Evolutionary conservation across 1,140 invertebrate species (phyloP).

Genomic region (Samia ricini): DNA sequence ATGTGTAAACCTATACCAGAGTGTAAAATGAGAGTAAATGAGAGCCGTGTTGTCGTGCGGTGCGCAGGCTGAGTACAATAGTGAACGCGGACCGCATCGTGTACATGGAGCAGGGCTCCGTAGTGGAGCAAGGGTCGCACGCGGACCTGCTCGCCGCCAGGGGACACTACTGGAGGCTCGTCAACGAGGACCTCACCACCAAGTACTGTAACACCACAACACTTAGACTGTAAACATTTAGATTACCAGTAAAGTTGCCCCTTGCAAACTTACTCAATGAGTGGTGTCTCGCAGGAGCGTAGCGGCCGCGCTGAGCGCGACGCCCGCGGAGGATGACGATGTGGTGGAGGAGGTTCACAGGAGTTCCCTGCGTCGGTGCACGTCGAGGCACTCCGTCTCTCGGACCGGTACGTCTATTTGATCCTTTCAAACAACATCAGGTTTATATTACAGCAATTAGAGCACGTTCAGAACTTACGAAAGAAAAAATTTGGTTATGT

Average conservation of each 20-base stretch:
- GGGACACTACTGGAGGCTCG: conserved; percentile 86
- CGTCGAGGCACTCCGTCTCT: not conserved
- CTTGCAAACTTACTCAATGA: not conserved
- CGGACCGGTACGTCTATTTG: not conserved
- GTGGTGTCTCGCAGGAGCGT: conserved; percentile 27
- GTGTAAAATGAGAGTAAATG: too few species aligned
- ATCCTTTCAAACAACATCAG: not conserved
- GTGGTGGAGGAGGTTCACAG: conserved; percentile 22
- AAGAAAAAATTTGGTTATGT: too few species aligned
- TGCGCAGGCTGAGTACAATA: conserved; percentile 84
- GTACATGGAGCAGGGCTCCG: conserved; percentile 83
- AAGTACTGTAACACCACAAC: conserved; percentile 32
- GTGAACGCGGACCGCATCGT: conserved; percentile 89
- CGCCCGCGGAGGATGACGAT: conserved; percentile 33
- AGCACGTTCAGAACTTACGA: too few species aligned
- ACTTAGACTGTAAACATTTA: not conserved
- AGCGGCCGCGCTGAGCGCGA: conserved; percentile 19
- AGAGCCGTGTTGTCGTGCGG: not conserved
- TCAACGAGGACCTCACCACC: conserved; percentile 56
- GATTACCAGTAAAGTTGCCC: too few species aligned
- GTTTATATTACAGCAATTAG: too few species aligned
- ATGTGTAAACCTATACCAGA: too few species aligned
- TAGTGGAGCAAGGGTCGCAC: conserved; percentile 89
- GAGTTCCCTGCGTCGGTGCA: not conserved
- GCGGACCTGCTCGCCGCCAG: conserved; percentile 84